phyloP scores from a whole-genome alignment of 2,888 invertebrate species.

The Ectemnius lituratus region DNA sequence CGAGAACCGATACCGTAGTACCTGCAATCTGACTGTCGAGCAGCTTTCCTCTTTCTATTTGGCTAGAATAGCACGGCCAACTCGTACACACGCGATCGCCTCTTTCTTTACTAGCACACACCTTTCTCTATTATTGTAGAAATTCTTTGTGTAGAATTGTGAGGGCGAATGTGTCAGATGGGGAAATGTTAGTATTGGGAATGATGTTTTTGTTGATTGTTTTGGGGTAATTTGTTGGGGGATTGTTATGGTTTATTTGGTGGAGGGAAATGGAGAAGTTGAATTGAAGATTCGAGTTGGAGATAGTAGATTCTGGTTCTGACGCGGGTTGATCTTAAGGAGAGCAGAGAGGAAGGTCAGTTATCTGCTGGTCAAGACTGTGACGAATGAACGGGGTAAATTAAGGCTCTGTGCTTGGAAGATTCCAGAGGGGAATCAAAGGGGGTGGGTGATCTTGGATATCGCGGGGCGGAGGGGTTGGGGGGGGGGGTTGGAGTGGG shows the following conservation, averaged over 20 bases:
- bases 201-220: no score
- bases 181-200: no score
- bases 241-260: no score
- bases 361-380: constrained; percentile 6
- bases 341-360: constrained; percentile 1
- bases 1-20: constrained; percentile 44
- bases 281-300: no score
- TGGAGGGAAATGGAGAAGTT: no score
- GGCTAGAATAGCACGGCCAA: no score
- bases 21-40: constrained; percentile 61
- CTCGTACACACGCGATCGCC: constrained; percentile 41
- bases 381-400: constrained; percentile 7
- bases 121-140: background rate
- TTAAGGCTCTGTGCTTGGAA: background rate
- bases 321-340: background rate
- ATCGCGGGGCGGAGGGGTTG: no score
- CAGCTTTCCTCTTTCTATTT: constrained; percentile 60
- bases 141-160: background rate
- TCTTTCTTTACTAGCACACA: constrained; percentile 5
- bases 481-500: background rate
- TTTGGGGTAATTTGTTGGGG: no score
- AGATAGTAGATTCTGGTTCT: no score
- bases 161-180: no score
- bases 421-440: background rate
- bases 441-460: background rate